Evolutionary conservation across 2,888 invertebrate species (phyloP).

Genomic region (Microplitis deprimator): DNA sequence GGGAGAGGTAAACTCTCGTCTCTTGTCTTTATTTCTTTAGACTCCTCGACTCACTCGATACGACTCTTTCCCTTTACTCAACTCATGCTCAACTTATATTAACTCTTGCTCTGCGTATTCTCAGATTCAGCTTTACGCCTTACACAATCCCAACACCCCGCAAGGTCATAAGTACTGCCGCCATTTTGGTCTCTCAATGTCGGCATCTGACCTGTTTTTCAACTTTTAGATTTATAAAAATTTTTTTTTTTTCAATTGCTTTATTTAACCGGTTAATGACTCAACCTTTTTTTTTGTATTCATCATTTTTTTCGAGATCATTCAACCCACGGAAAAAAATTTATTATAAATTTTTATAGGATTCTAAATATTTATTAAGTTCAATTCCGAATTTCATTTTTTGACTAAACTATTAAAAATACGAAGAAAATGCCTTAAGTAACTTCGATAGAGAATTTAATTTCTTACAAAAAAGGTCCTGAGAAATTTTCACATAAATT

Average conservation of each 20-base stretch:
- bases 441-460: background rate
- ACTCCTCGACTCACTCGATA: no score
- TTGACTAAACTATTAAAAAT: background rate
- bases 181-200: conserved; percentile 62
- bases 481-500: background rate
- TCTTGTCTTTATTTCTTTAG: conserved; percentile 47
- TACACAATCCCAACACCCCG: conserved; percentile 64
- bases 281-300: no score
- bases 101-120: no score
- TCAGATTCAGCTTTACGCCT: conserved; percentile 48
- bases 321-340: no score
- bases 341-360: no score
- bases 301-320: no score
- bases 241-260: conserved; percentile 3
- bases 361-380: no score
- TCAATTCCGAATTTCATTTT: background rate
- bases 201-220: conserved; percentile 33
- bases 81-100: no score
- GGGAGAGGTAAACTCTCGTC: conserved; percentile 47
- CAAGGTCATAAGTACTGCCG: conserved; percentile 48
- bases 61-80: no score
- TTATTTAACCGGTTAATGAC: background rate
- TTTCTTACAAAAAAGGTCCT: background rate
- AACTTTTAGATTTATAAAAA: background rate
- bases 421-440: background rate